phyloP scores from a whole-genome alignment of 1,140 invertebrate genomes.

The Plodia interpunctella region DNA sequence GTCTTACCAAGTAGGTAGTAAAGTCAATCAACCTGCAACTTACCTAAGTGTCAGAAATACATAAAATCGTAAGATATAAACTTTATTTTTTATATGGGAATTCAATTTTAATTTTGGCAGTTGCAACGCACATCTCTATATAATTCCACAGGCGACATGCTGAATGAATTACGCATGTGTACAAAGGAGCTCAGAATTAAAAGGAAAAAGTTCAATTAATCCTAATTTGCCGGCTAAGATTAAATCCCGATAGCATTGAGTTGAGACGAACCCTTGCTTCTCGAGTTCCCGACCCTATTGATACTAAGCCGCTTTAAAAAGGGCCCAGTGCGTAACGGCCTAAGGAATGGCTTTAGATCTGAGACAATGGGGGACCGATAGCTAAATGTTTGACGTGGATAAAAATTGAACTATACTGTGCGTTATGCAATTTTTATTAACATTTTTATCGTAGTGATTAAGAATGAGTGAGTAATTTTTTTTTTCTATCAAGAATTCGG shows the following conservation, averaged over 20 bases:
- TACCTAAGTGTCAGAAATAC: no score
- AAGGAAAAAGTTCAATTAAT: constrained; percentile 74
- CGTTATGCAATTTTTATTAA: background rate
- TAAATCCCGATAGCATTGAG: constrained; percentile 67
- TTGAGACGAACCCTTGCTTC: constrained; percentile 63
- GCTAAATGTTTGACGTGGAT: constrained; percentile 14
- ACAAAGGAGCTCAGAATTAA: constrained; percentile 59
- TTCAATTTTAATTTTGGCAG: no score
- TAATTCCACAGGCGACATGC: constrained; percentile 47
- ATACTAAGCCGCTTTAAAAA: constrained; percentile 70
- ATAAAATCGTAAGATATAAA: no score
- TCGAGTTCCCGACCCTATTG: constrained; percentile 52
- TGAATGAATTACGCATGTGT: constrained; percentile 54
- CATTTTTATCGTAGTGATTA: no score
- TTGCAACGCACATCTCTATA: constrained; percentile 45
- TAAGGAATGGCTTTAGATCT: constrained; percentile 44
- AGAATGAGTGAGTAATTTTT: no score
- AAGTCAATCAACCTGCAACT: no score
- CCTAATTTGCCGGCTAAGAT: constrained; percentile 73
- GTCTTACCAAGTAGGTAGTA: no score
- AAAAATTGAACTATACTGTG: background rate
- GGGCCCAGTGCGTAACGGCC: constrained; percentile 64
- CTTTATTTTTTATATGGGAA: no score
- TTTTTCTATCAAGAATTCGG: no score
- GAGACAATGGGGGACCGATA: constrained; percentile 18